Conservation (phyloP, 2,113 vertebrate genomes). For the Lutjanus erythropterus region DNA sequence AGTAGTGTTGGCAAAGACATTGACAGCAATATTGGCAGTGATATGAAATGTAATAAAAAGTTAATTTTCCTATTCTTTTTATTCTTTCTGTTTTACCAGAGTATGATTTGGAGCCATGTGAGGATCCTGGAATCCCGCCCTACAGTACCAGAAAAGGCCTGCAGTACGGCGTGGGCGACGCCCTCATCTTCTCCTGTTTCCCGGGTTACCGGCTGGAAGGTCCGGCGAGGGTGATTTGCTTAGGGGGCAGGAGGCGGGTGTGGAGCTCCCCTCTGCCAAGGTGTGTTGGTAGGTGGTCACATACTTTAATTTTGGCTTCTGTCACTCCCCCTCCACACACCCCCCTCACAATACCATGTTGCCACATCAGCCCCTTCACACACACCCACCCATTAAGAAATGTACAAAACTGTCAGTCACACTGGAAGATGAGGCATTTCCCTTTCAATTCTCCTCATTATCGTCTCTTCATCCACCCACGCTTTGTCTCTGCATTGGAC, state of each 20-base stretch:
- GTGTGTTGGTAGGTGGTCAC: conserved; percentile 99
- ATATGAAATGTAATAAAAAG: too few relatives aligned
- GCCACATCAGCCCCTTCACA: background rate
- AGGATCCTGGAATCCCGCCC: conserved; percentile 93
- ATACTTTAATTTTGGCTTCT: conserved; percentile 91
- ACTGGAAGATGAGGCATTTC: conserved; percentile 19
- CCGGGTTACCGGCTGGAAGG: conserved; percentile 98
- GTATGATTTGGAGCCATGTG: conserved; percentile 96
- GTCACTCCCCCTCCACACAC: conserved; percentile 31
- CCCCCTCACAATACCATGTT: conserved; percentile 6
- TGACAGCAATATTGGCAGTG: too few relatives aligned
- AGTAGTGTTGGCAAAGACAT: too few relatives aligned
- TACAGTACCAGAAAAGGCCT: conserved; percentile 96
- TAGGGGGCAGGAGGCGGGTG: conserved; percentile 97
- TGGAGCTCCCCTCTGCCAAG: conserved; percentile 99
- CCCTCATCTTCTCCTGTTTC: conserved; percentile 96
- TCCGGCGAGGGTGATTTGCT: conserved; percentile 92
- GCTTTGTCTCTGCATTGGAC: conserved; percentile 47
- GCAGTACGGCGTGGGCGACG: conserved; percentile 94
- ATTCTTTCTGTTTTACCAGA: conserved; percentile 78
- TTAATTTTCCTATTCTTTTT: background rate
- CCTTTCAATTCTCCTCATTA: conserved; percentile 37
- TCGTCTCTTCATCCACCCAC: conserved; percentile 30
- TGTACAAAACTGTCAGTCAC: conserved; percentile 22
- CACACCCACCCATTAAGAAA: conserved; percentile 23